phyloP scores from a whole-genome alignment of 1,140 invertebrate species.

The Uloborus diversus region DNA sequence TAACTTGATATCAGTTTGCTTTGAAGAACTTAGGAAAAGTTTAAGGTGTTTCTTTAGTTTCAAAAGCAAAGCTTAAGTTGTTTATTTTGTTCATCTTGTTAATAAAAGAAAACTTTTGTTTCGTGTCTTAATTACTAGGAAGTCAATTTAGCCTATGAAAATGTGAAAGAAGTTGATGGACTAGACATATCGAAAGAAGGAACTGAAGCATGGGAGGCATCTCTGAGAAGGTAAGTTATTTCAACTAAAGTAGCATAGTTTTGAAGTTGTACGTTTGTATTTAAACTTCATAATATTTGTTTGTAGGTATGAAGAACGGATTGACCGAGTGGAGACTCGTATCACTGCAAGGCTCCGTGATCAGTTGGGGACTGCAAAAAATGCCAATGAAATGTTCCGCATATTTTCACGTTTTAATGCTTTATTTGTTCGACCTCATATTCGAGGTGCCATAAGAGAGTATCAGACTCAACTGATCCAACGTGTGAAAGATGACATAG shows the following conservation, averaged over 20 bases:
- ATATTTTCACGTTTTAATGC: conserved; percentile 96
- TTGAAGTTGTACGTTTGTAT: background rate
- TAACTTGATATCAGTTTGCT: too few species aligned
- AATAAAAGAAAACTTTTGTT: conserved; percentile 36
- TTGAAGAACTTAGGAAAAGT: too few species aligned
- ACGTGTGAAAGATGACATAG: conserved; percentile 98
- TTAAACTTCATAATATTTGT: background rate
- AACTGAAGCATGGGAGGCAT: conserved; percentile 96
- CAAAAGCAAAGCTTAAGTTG: background rate
- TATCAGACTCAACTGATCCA: conserved; percentile 99
- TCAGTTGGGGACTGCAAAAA: conserved; percentile 96
- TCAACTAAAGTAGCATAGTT: background rate
- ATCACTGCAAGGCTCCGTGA: conserved; percentile 96
- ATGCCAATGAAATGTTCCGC: conserved; percentile 99
- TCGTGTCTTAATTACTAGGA: too few species aligned
- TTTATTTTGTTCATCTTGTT: background rate
- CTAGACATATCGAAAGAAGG: conserved; percentile 97
- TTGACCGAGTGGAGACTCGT: conserved; percentile 95
- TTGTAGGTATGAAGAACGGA: conserved; percentile 89
- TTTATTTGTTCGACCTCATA: conserved; percentile 97
- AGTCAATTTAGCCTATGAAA: conserved; percentile 97
- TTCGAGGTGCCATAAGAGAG: conserved; percentile 96
- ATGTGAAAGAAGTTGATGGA: conserved; percentile 98
- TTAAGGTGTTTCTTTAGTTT: too few species aligned
- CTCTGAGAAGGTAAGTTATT: conserved; percentile 74